Conservation (phyloP, 2,797 vertebrate genomes). For the Arrhamphus sclerolepis region DNA sequence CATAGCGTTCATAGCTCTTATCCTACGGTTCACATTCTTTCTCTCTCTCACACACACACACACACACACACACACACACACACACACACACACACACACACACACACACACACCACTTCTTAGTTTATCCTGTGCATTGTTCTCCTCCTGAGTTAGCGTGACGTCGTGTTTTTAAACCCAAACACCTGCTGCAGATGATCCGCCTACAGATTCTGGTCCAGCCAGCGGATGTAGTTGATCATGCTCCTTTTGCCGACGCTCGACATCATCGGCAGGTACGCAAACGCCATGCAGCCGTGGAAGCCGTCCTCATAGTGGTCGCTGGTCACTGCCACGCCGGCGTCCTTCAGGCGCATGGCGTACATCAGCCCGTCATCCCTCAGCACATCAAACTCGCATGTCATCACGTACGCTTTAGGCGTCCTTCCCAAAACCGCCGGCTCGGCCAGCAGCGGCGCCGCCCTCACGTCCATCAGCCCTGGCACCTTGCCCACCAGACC, state of each 20-base stretch:
- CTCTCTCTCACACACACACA: no score
- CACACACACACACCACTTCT: no score
- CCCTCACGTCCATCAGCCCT: slow-evolving; percentile 84
- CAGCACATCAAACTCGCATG: slow-evolving; percentile 93
- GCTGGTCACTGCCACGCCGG: slow-evolving; percentile 86
- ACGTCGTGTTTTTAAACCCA: no score
- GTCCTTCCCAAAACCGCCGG: slow-evolving; percentile 76
- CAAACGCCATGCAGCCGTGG: slow-evolving; percentile 93
- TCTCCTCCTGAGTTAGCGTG: no score
- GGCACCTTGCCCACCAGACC: slow-evolving; percentile 80
- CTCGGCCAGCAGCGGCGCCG: slow-evolving; percentile 88
- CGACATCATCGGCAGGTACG: slow-evolving; percentile 85
- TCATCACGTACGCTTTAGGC: slow-evolving; percentile 91
- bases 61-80: no score
- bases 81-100: no score
- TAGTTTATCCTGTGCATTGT: no score
- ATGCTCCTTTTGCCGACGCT: slow-evolving; percentile 84
- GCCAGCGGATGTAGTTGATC: slow-evolving; percentile 88
- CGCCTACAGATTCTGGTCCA: slow-evolving; percentile 88
- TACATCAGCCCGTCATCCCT: slow-evolving; percentile 96
- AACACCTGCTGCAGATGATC: no score
- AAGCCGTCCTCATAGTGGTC: slow-evolving; percentile 94
- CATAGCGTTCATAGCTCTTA: no score
- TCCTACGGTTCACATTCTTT: no score
- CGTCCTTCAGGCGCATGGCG: slow-evolving; percentile 83